Percentiles rank a stretch among this genome's conserved stretches.
Conservation (phyloP, 2,113 vertebrate genomes). For the Agelaius phoeniceus region DNA sequence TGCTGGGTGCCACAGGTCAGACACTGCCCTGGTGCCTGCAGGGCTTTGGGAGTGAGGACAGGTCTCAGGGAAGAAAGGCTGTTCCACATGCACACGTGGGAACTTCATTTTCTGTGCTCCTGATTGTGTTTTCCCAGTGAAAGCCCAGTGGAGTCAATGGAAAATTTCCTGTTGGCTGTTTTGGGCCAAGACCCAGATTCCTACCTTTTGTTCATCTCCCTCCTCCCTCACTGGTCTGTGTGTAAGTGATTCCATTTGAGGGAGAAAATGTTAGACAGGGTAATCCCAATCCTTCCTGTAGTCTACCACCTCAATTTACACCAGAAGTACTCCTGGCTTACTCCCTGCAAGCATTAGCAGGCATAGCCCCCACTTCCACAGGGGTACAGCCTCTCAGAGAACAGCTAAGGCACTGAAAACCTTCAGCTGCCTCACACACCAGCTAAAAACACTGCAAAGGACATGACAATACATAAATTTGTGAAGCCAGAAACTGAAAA, state of each 20-base stretch:
- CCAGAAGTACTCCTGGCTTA: not conserved
- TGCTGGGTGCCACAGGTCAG: not conserved
- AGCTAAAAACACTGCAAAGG: not conserved
- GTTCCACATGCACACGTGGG: rapidly evolving
- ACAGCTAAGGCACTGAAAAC: not conserved
- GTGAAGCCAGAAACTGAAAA: not conserved
- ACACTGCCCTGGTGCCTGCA: not conserved
- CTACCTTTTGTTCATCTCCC: not conserved
- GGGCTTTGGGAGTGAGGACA: not conserved
- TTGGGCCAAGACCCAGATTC: not conserved
- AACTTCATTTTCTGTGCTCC: not conserved
- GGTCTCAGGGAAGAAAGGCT: not conserved
- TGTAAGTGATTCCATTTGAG: not conserved
- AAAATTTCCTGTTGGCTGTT: not conserved
- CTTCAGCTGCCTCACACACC: not conserved
- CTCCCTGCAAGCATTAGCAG: not conserved
- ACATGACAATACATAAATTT: not conserved
- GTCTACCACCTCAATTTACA: not conserved
- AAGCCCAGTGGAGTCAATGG: not conserved
- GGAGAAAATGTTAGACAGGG: not conserved
- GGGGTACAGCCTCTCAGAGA: not conserved
- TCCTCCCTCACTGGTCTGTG: not conserved
- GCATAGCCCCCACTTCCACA: not conserved
- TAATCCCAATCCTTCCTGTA: not conserved
- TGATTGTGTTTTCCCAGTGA: not conserved